These are phyloP conservation scores for Notolabrus celidotus DNA, from an alignment of 2,797 vertebrate species.

Conservation along the genomic window DNA sequence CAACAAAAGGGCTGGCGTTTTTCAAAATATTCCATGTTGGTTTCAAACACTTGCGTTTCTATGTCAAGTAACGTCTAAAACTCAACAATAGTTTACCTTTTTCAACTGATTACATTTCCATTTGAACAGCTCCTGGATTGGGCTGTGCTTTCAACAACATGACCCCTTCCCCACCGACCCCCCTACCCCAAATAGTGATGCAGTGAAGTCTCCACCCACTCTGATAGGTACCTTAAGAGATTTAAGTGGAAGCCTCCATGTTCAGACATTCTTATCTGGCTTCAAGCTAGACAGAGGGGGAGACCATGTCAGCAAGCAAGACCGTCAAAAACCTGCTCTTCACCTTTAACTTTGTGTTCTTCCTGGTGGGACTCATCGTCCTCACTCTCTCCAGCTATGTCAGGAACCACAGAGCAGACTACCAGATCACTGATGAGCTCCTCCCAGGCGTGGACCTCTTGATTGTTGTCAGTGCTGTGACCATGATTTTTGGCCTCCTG, in stretches of 20 bases:
- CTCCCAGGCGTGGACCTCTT: slow-evolving; percentile 57
- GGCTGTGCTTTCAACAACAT: neutral
- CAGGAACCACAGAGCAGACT: neutral
- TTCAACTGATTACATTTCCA: too few species aligned
- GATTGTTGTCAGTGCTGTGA: slow-evolving; percentile 77
- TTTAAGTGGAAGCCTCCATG: neutral
- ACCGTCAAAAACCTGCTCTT: slow-evolving; percentile 35
- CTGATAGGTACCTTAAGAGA: neutral
- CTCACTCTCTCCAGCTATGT: neutral
- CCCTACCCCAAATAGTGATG: neutral
- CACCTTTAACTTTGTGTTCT: slow-evolving; percentile 37
- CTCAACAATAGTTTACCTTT: too few species aligned
- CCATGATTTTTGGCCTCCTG: slow-evolving; percentile 84
- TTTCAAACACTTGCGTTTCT: too few species aligned
- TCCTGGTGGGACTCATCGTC: slow-evolving; percentile 15
- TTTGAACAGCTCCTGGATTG: too few species aligned
- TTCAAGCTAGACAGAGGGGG: neutral
- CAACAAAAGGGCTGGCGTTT: too few species aligned
- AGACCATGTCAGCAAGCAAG: slow-evolving; percentile 21
- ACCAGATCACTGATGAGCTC: slow-evolving; percentile 8
- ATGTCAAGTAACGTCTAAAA: too few species aligned
- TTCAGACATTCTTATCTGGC: neutral
- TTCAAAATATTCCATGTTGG: too few species aligned
- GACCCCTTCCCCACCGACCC: neutral
- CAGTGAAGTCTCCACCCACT: neutral